Evolutionary conservation across 1,140 invertebrate species (phyloP), one percentile per base, ranked within the genome.

Genomic region (Helicoverpa zea): DNA sequence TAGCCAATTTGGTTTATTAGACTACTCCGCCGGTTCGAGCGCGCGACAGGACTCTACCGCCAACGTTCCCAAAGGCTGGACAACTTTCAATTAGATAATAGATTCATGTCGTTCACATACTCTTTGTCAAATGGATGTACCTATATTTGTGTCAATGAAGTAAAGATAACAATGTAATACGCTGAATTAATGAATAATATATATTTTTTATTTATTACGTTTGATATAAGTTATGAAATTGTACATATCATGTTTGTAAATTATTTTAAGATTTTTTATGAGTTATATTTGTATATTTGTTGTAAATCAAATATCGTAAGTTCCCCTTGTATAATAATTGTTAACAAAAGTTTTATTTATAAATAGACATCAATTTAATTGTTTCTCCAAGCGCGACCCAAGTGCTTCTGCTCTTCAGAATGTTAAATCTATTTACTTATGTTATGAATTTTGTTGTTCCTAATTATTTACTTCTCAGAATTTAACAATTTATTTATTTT

Each of bases 231-330:
- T 84, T 79, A 83, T 83, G 75, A 76, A 81, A 80, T 83, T 93
- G 90, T 91, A 91, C 89, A 92, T 93, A 92, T 92, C 91, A 92
- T 81, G 84, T 84, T 81, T 91, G 86, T 91, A 90, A 89, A 89
- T 86, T 87, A 84, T 66, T 64, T 88, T 68, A 59, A 49, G 79
- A 54, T 84, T 58, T 76, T 81, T 76, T 78, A 82, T 88, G n/a
- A 87, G 82, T 81, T 29, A 80, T 85, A 75, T 86, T 78, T 86
- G 82, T 86, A 79, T 85, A 68, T 68, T 68, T 88, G 80, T 84
- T 82, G 76, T 81, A 79, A 68, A 56, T 80, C 14, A 29, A 52
- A 43, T 84, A 43, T 14, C 35, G n/a, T 59, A 70, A 79, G 76
- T 66, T 66, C 59, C 30, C 47, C n/a, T 64, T 78, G 76, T 78